Percentiles rank a stretch among this genome's conserved stretches.
phyloP scores from a whole-genome alignment of 2,888 invertebrate genomes.

The Theodoxus fluviatilis region DNA sequence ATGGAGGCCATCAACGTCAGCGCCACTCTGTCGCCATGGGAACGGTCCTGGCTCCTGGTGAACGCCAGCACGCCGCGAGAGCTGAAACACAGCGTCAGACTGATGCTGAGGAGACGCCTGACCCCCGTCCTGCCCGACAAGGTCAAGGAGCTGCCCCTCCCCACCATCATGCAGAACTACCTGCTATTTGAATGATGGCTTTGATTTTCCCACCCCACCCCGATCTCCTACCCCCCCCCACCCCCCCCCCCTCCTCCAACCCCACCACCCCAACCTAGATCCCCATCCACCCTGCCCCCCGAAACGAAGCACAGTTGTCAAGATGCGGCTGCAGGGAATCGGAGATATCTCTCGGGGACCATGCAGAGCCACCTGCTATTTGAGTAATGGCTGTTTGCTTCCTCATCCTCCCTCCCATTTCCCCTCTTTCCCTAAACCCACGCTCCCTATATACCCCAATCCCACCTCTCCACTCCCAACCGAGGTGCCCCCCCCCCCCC shows the following conservation, averaged over 20 bases:
- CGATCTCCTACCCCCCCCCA: too few relatives aligned
- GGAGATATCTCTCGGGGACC: slow-evolving; percentile 45
- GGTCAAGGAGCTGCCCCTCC: slow-evolving; percentile 44
- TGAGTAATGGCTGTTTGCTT: slow-evolving; percentile 26
- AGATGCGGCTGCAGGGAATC: too few relatives aligned
- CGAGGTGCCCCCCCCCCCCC: too few relatives aligned
- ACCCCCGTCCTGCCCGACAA: slow-evolving; percentile 35
- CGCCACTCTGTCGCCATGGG: slow-evolving; percentile 72
- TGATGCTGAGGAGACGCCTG: slow-evolving; percentile 35
- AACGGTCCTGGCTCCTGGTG: slow-evolving; percentile 74
- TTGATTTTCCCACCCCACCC: too few relatives aligned
- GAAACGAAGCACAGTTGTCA: too few relatives aligned
- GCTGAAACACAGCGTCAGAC: slow-evolving; percentile 44
- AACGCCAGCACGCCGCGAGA: slow-evolving; percentile 39
- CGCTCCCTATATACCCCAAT: too few relatives aligned
- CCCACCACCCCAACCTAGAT: too few relatives aligned
- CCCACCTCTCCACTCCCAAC: too few relatives aligned
- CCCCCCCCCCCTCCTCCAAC: too few relatives aligned
- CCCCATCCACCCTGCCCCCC: too few relatives aligned
- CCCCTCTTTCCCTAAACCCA: too few relatives aligned
- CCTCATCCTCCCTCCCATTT: too few relatives aligned
- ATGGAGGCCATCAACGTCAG: slow-evolving; percentile 81
- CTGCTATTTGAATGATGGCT: slow-evolving; percentile 37
- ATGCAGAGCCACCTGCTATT: slow-evolving; percentile 47
- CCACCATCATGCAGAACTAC: slow-evolving; percentile 45